Evolutionary conservation across 1,140 invertebrate species (phyloP), one percentile per base, ranked within the genome.

Genomic region (Lucilia sericata): DNA sequence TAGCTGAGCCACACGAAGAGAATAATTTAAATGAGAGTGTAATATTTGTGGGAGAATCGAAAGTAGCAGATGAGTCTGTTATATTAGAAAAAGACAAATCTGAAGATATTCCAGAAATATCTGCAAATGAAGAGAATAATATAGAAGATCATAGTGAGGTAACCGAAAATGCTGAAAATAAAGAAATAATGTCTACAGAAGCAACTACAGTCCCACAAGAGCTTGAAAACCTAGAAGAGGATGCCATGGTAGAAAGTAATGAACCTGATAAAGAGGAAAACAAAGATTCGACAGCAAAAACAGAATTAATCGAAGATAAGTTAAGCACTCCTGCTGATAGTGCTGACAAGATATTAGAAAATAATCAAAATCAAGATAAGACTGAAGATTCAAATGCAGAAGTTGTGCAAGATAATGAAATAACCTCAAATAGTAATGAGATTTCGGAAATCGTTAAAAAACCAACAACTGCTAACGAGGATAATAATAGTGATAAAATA

Each of bases 391-490:
- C 74, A 25, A 78, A 17, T 14, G 7, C 42, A 21, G 65, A 78
- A 55, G 34, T 14, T 34, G 81, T 84, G 55, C 36, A 60, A 42
- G 76, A 84, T 30, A 25, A 82, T 74, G 51, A 78, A 55, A 49
- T 60, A 78, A 78, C 47, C 19, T 49, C 82, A 78, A 42, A 74
- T 21, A 14, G 5, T 74, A 74, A 81, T 78, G 47, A 47, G 25
- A 74, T 78, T 47, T 8, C 60, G 9, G 34, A 74, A 65, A 30
- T 1, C 13, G 30, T 21, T 65, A 42, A 19, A 74, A 74, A 49
- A 70, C 21, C 2, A 10, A 19, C 25, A 19, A 14, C 10, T 34
- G 7, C 42, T 13, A 21, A 47, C 49, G 21, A 12, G 8, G 55
- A 82, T 30, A 13, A 49, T n/a, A 30, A 60, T 55, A 12, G 25